These are phyloP conservation scores for Blastomussa wellsi DNA, from an alignment of 92 coral and sea anemone genomes.

Conservation along the genomic window DNA sequence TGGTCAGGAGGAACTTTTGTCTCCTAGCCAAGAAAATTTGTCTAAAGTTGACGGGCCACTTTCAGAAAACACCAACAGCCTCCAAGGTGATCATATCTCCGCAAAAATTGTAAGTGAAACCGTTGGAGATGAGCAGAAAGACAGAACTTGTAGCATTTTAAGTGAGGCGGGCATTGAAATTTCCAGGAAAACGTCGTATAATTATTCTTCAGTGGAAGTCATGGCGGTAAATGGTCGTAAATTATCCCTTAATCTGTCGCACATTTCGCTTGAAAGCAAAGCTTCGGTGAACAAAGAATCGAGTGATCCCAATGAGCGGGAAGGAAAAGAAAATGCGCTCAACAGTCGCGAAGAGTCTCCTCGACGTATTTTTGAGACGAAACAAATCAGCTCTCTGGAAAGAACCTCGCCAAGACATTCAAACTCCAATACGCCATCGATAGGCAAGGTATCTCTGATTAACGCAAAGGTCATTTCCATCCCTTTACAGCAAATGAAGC, in stretches of 20 bases:
- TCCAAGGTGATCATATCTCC: background rate
- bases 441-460: conserved; percentile 42
- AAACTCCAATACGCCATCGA: conserved; percentile 16
- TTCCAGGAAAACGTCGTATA: conserved; percentile 31
- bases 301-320: background rate
- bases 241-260: conserved; percentile 34
- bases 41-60: conserved; percentile 13
- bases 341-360: background rate
- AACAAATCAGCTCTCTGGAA: background rate
- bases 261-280: conserved; percentile 42
- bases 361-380: background rate
- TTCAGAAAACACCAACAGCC: background rate
- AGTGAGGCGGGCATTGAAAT: conserved; percentile 40
- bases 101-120: conserved; percentile 1
- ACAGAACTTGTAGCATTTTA: conserved; percentile 27
- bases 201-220: conserved; percentile 32
- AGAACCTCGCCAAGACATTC: conserved; percentile 14
- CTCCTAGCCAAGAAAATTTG: conserved; percentile 44
- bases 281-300: conserved; percentile 4
- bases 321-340: background rate
- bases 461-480: conserved; percentile 61
- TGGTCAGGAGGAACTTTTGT: conserved; percentile 34
- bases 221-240: conserved; percentile 32
- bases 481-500: conserved; percentile 36
- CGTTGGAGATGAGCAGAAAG: conserved; percentile 2